Evolutionary conservation across 2,113 vertebrate genomes (phyloP).

Genomic region (Lipotes vexillifer): DNA sequence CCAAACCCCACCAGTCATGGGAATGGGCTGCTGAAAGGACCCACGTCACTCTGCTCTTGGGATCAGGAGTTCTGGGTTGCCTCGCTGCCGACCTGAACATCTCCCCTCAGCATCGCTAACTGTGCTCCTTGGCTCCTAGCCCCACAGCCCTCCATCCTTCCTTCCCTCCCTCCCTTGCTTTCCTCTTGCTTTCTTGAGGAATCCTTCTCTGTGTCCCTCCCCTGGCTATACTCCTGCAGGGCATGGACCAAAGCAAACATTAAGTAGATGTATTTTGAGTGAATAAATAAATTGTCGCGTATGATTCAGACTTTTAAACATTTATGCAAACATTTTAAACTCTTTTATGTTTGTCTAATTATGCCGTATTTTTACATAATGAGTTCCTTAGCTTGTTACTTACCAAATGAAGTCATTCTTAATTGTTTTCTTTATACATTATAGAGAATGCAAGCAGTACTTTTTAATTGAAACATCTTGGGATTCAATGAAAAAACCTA

Average conservation of each 20-base stretch:
- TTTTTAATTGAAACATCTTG: background rate
- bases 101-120: background rate
- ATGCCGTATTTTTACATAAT: background rate
- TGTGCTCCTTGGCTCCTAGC: background rate
- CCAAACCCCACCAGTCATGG: background rate
- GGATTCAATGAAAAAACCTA: background rate
- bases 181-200: background rate
- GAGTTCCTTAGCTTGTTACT: background rate
- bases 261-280: background rate
- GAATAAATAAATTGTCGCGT: background rate
- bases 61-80: background rate
- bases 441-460: background rate
- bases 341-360: conserved; percentile 3
- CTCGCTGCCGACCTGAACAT: background rate
- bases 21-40: background rate
- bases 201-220: background rate
- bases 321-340: background rate
- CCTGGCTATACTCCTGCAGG: background rate
- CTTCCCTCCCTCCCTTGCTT: background rate
- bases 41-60: background rate
- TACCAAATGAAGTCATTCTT: background rate
- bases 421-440: background rate
- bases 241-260: background rate
- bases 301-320: background rate
- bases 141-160: background rate